Percentiles rank a stretch among this genome's conserved stretches.
phyloP scores from a whole-genome alignment of 2,888 invertebrate species.

The Eupithecia subumbrata region DNA sequence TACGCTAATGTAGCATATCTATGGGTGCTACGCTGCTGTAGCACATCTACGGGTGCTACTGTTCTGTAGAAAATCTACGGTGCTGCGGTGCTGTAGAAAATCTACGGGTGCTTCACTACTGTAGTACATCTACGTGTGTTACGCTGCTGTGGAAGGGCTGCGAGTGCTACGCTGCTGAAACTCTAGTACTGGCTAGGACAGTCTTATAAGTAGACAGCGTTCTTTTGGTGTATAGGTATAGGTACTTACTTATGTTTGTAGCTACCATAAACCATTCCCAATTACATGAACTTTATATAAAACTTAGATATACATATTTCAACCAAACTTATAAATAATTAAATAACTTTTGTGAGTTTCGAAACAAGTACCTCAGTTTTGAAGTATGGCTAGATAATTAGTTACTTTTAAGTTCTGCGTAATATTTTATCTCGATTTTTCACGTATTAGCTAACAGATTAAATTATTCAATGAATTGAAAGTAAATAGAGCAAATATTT shows the following conservation, averaged over 20 bases:
- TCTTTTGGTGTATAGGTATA: not conserved
- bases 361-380: not conserved
- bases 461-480: not conserved
- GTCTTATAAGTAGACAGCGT: not conserved
- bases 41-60: not conserved
- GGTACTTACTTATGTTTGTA: not conserved
- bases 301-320: not conserved
- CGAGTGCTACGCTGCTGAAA: not conserved
- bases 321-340: conserved; percentile 4
- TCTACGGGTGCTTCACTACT: not conserved
- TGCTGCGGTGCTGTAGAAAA: not conserved
- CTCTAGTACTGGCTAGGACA: not conserved
- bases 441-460: too few species aligned
- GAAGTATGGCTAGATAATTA: not conserved
- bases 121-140: not conserved
- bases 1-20: not conserved
- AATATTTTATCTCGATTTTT: not conserved
- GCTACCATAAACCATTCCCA: not conserved
- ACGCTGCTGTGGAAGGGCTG: not conserved
- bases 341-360: conserved; percentile 16
- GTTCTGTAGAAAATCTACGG: too few species aligned
- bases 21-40: not conserved
- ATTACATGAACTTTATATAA: not conserved
- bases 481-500: not conserved
- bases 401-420: not conserved